Evolutionary conservation across 1,140 invertebrate species (phyloP).

Genomic region (Delia radicum): DNA sequence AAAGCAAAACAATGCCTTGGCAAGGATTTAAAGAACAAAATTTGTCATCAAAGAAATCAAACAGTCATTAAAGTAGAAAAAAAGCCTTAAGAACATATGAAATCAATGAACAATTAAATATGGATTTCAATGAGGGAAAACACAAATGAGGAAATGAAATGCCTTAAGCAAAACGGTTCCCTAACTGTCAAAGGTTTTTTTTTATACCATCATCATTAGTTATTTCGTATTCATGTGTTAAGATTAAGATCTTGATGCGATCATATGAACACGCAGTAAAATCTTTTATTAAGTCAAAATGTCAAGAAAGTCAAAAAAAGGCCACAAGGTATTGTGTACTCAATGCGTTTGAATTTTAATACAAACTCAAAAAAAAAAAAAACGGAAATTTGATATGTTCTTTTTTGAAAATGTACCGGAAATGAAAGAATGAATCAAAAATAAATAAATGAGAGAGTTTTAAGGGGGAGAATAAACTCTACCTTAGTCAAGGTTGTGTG

Average conservation of each 20-base stretch:
- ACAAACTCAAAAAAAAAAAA: background rate
- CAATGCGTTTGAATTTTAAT: no score
- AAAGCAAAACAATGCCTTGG: background rate
- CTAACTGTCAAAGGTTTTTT: background rate
- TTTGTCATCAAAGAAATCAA: background rate
- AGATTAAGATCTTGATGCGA: background rate
- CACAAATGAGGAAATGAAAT: background rate
- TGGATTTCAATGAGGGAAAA: background rate
- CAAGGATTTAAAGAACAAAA: background rate
- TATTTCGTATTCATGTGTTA: background rate
- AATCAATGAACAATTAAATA: background rate
- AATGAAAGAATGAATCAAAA: background rate
- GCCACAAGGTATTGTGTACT: background rate
- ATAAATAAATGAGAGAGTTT: background rate
- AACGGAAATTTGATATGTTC: constrained; percentile 4
- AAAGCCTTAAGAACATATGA: background rate
- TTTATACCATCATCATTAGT: no score
- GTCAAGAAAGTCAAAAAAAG: background rate
- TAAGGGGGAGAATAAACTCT: background rate
- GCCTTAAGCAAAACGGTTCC: background rate
- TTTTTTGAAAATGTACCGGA: background rate
- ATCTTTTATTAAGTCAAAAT: constrained; percentile 2
- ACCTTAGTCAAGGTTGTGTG: no score
- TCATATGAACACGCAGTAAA: background rate
- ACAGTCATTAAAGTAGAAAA: background rate